phyloP scores from a whole-genome alignment of 1,140 invertebrate genomes.

The Kradibia gibbosae region DNA sequence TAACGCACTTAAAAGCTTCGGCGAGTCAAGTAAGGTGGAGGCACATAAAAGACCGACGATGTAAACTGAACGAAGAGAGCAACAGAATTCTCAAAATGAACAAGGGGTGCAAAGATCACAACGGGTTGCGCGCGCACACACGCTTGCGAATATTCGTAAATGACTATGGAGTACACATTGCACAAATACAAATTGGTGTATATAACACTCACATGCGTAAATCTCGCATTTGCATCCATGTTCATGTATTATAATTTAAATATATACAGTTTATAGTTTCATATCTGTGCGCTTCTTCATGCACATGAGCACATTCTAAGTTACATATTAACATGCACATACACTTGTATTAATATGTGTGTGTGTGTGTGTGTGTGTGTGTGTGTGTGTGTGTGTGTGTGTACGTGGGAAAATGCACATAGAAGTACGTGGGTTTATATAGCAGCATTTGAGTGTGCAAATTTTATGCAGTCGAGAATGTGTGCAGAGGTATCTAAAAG shows the following conservation, averaged over 20 bases:
- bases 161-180: too few species aligned
- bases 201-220: neutral
- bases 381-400: neutral
- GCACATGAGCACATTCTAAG: neutral
- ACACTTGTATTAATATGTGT: neutral
- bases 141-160: neutral
- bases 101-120: neutral
- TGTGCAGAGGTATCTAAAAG: neutral
- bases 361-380: neutral
- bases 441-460: neutral
- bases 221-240: neutral
- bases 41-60: neutral
- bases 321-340: neutral
- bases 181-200: neutral
- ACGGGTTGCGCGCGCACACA: neutral
- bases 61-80: neutral
- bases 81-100: neutral
- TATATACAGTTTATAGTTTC: neutral
- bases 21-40: neutral
- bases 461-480: neutral
- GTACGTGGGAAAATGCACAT: neutral
- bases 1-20: constrained; percentile 19
- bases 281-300: neutral
- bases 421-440: too few species aligned
- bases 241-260: neutral